A percentile compares a stretch with the other conserved stretches of the same genome.
These are phyloP conservation scores for Forpus xanthops DNA, from an alignment of 2,797 vertebrate species.

Conservation along the genomic window DNA sequence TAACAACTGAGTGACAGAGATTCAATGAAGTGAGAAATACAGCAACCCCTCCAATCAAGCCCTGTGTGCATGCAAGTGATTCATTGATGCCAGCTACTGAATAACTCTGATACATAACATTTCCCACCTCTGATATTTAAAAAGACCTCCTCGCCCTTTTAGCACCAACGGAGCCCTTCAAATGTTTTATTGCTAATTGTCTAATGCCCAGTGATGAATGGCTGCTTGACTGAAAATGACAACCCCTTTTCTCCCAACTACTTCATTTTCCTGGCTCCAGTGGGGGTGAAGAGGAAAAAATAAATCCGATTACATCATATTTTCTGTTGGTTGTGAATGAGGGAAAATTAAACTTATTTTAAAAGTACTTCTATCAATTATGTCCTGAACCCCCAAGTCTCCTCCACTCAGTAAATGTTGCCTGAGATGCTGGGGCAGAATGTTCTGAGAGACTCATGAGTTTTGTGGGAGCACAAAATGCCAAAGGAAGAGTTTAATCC, in stretches of 20 bases:
- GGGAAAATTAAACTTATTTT: conserved; percentile 30
- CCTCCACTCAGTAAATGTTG: background rate
- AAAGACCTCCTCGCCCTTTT: background rate
- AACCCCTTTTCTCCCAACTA: conserved; percentile 54
- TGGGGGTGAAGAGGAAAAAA: conserved; percentile 67
- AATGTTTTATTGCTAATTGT: conserved; percentile 68
- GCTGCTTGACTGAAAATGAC: conserved; percentile 60
- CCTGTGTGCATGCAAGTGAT: conserved; percentile 27
- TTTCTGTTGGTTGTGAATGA: conserved; percentile 35
- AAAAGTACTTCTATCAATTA: background rate
- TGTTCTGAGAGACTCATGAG: background rate
- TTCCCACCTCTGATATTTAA: conserved; percentile 55
- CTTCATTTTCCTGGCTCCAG: conserved; percentile 61
- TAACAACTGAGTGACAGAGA: conserved; percentile 49
- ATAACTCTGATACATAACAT: conserved; percentile 22
- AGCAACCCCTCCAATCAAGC: background rate
- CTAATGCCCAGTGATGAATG: conserved; percentile 50
- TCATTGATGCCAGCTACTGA: conserved; percentile 54
- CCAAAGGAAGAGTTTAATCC: background rate
- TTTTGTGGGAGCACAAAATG: conserved; percentile 1
- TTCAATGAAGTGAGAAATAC: conserved; percentile 9
- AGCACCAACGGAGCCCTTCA: background rate
- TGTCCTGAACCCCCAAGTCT: background rate
- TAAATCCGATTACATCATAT: conserved; percentile 68
- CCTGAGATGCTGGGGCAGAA: background rate